Evolutionary conservation across 2,888 invertebrate species (phyloP), one percentile per base, ranked within the genome.

Genomic region (Eulithis prunata): DNA sequence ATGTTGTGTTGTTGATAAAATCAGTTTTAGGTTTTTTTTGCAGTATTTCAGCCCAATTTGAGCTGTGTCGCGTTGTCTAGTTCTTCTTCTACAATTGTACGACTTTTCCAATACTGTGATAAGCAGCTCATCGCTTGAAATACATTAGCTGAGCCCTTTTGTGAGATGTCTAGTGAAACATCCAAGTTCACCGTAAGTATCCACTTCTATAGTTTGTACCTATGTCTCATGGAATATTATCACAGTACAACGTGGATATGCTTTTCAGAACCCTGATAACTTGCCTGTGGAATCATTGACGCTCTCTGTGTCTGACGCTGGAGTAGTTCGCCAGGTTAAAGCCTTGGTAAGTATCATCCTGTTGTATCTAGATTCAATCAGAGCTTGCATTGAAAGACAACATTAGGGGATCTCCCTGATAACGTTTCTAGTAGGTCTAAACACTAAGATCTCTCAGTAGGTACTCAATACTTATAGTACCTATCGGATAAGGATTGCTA

Each of bases 271-370:
- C 80, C 94, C 94, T 28, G 88, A 94, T 52, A 94, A 94, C 75
- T 86, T 94, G 71, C 94, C 95, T 0, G 88, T 95, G 57, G 94
- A 94, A 75, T 84, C 87, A 56, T 73, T 94, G 60, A 86, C 83
- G 13, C 73, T 95, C 59, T 74, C 79, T 13, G 81, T 94, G 3
- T 84, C 85, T 36, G 91, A 91, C 68, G 90, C 93, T 69, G 96
- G 95, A 8, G 86, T 95, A 12, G 78, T 88, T 4, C 88, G 91
- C 66, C 84, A 91, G 72, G 85, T 95, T 56, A 94, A 95, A 71
- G 96, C 96, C 58, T 89, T 96, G 91, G 96, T 96, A 88, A 90
- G 91, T n/a, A 54, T 1, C 28, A 41, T 38, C 64, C 32, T 43
- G 6, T 38, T 38, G 38, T n/a, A 49, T 10, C 5, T 21, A 21